Evolutionary conservation across 92 coral and sea anemone species (phyloP), one percentile per base, ranked within the genome.

Genomic region (Parazoanthus atlanticus): DNA sequence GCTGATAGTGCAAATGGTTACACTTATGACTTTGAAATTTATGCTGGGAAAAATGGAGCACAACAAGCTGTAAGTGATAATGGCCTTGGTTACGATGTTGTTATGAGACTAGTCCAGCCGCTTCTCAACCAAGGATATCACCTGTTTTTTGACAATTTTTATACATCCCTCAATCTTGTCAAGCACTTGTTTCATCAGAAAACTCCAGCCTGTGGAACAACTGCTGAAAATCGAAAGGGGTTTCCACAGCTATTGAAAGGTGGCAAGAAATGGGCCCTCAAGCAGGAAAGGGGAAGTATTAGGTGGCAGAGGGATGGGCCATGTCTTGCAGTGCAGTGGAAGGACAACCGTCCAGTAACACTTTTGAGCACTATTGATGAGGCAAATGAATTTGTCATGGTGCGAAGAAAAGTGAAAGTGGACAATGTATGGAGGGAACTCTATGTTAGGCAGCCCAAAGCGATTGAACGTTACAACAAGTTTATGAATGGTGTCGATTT

Each of bases 91-190:
- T n/a, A n/a, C n/a, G n/a, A n/a, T n/a, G n/a, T n/a, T n/a, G n/a
- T n/a, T n/a, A n/a, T n/a, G n/a, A n/a, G n/a, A 75, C 88, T 91
- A 9, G 81, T 81, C 78, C 56, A 78, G 33, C 91, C 88, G 26
- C 67, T 67, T 82, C 81, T 90, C 30, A 61, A 88, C 54, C 94
- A 93, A 49, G 93, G 94, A 46, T 90, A 94, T 58, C 95, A 95
- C 85, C 73, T 95, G 31, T 90, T 47, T 94, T 76, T 76, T 84
- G 74, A 89, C 16, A 85, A 90, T 65, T 85, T 65, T 78, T 85
- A 77, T 10, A 78, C 92, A 6, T 78, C 82, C n/a, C 9, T 34
- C 28, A 32, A 26, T 10, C 78, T 85, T 47, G 86, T 90, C 0
- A 85, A 77, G 23, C 30, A 85, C 36, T 82, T 66, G 30, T 78